A percentile compares a stretch with the other conserved stretches of the same genome.
Evolutionary conservation across 2,113 vertebrate genomes (phyloP).

Genomic region (Actenoides hombroni): DNA sequence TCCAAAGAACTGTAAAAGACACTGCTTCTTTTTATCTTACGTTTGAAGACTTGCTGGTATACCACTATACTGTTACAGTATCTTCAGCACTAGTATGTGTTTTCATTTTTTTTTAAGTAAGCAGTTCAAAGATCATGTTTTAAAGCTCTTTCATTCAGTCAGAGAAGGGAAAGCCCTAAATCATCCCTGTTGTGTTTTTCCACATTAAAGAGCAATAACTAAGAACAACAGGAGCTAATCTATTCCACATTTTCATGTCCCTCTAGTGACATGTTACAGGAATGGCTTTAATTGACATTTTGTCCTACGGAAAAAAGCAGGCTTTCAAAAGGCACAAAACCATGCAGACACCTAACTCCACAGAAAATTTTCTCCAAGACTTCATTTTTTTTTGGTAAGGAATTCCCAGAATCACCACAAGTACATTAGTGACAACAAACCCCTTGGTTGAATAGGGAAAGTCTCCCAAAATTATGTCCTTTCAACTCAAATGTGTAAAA

Average conservation of each 20-base stretch:
- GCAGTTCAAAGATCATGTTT: not conserved
- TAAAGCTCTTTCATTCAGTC: not conserved
- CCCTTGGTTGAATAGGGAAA: not conserved
- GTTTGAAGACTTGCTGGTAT: not conserved
- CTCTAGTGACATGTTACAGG: not conserved
- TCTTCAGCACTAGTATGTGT: not conserved
- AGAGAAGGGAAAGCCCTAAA: not conserved
- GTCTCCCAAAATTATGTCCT: not conserved
- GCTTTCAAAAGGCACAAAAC: not conserved
- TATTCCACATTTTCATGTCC: not conserved
- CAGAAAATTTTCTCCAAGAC: not conserved
- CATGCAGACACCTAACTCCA: not conserved
- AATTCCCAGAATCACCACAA: not conserved
- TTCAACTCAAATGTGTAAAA: not conserved
- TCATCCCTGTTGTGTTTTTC: not conserved
- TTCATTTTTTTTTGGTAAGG: not conserved
- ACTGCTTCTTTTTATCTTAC: not conserved
- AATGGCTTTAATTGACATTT: constrained; percentile 14
- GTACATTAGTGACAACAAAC: not conserved
- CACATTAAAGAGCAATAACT: not conserved
- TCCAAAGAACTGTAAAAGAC: not conserved
- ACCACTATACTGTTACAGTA: not conserved
- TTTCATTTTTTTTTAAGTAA: not conserved
- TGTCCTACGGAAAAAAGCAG: not conserved
- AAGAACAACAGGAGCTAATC: constrained; percentile 28